phyloP scores from a whole-genome alignment of 92 coral and sea anemone species.

The Paramuricea clavata region DNA sequence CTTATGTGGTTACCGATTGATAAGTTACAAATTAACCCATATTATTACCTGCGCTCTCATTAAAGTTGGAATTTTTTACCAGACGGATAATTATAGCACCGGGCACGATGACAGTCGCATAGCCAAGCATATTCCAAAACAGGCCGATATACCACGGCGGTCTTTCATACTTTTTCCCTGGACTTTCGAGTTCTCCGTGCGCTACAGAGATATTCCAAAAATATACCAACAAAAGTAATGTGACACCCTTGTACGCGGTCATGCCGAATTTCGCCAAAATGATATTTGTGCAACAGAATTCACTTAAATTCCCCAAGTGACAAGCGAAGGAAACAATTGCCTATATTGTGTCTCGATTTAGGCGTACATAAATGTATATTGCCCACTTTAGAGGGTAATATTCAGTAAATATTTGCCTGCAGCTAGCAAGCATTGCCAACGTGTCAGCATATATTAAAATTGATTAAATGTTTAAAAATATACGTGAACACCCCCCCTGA shows the following conservation, averaged over 20 bases:
- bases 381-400: background rate
- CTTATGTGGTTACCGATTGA: background rate
- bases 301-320: background rate
- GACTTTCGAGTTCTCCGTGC: background rate
- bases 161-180: constrained; percentile 33
- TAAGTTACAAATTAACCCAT: background rate
- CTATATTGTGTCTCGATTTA: background rate
- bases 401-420: background rate
- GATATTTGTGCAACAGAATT: background rate
- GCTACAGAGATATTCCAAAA: background rate
- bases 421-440: background rate
- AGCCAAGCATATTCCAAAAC: constrained; percentile 90
- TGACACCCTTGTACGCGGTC: background rate
- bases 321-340: background rate
- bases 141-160: constrained; percentile 76
- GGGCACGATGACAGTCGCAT: constrained; percentile 89
- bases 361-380: background rate
- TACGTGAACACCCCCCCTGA: no score
- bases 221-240: background rate
- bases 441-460: background rate
- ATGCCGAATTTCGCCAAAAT: background rate
- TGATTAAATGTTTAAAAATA: background rate
- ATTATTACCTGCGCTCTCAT: constrained; percentile 80
- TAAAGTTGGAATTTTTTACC: constrained; percentile 90
- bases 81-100: constrained; percentile 81